Evolutionary conservation across 2,888 invertebrate species (phyloP).

Genomic region (Platerodrilus igneus): DNA sequence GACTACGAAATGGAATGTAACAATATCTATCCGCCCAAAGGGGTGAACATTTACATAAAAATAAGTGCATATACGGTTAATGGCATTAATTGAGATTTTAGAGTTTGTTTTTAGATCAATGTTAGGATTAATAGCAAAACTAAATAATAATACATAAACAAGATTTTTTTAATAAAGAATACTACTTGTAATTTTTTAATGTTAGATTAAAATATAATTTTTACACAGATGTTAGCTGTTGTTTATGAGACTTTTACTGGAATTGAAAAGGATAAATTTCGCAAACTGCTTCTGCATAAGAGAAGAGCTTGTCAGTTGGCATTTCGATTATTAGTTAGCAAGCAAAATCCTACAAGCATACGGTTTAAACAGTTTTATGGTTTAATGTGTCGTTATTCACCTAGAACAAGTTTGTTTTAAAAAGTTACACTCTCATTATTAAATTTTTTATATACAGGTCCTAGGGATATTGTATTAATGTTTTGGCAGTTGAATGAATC

Average conservation of each 20-base stretch:
- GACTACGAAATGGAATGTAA: too few species aligned
- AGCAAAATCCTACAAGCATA: slow-evolving; percentile 64
- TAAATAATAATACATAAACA: too few species aligned
- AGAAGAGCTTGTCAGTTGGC: slow-evolving; percentile 77
- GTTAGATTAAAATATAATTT: too few species aligned
- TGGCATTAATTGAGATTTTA: too few species aligned
- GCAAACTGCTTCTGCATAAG: slow-evolving; percentile 75
- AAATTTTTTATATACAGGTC: slow-evolving; percentile 48
- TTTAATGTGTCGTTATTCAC: slow-evolving; percentile 72
- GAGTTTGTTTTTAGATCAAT: too few species aligned
- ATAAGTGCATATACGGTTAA: too few species aligned
- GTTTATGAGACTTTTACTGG: slow-evolving; percentile 87
- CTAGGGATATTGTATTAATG: slow-evolving; percentile 70
- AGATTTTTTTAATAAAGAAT: too few species aligned
- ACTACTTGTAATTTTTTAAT: too few species aligned
- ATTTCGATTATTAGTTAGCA: slow-evolving; percentile 74
- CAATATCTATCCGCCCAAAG: too few species aligned
- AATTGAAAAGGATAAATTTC: slow-evolving; percentile 80
- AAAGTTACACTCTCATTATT: neutral
- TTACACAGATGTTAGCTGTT: slow-evolving; percentile 86
- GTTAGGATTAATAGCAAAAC: too few species aligned
- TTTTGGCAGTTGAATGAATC: slow-evolving; percentile 74
- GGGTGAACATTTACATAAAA: too few species aligned
- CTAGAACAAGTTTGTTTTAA: slow-evolving; percentile 59
- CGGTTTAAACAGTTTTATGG: slow-evolving; percentile 74